Evolutionary conservation across 23 tunicate species (phyloP).

Genomic region (Pegea sp.): DNA sequence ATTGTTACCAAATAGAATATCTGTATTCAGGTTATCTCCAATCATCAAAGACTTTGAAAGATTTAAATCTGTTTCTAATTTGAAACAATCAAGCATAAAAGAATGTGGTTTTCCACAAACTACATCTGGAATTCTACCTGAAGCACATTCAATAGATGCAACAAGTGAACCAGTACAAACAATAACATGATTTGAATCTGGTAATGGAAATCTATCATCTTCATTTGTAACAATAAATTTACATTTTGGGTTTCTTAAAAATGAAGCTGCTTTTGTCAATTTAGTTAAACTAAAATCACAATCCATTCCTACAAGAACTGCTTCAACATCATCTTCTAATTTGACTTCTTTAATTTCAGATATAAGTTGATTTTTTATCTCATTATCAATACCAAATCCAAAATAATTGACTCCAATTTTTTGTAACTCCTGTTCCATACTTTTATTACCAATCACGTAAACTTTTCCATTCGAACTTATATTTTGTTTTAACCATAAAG

Average conservation of each 20-base stretch:
- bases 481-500: neutral
- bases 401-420: constrained; percentile 23
- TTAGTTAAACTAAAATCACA: constrained; percentile 68
- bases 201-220: constrained; percentile 33
- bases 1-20: constrained; percentile 63
- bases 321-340: constrained; percentile 32
- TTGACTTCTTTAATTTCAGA: neutral
- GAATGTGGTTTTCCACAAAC: constrained; percentile 58
- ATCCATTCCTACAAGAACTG: constrained; percentile 81
- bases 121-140: constrained; percentile 42
- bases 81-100: constrained; percentile 47
- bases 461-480: constrained; percentile 19
- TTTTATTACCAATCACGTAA: constrained; percentile 54
- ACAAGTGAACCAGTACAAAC: constrained; percentile 65
- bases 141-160: constrained; percentile 17
- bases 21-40: constrained; percentile 87
- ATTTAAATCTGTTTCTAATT: neutral
- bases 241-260: constrained; percentile 28
- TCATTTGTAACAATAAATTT: constrained; percentile 59
- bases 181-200: constrained; percentile 8
- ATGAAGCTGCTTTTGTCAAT: constrained; percentile 51
- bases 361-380: neutral
- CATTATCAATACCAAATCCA: constrained; percentile 52
- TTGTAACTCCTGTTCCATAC: constrained; percentile 41
- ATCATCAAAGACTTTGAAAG: constrained; percentile 28